Evolutionary conservation across 1,140 invertebrate species (phyloP).

Genomic region (Drosophila kanapiae): DNA sequence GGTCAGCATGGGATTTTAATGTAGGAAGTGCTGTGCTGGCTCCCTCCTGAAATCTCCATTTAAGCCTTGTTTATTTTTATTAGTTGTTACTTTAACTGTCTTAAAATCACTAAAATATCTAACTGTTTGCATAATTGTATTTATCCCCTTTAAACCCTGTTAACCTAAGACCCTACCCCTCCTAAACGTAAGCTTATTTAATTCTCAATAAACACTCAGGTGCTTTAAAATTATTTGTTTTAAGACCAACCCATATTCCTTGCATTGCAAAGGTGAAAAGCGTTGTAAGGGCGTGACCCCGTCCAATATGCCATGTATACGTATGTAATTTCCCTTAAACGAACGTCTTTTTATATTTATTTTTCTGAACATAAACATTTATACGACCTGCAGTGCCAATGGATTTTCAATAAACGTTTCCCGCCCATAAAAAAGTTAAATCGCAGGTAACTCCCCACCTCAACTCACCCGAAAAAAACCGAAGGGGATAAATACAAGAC

Average conservation of each 20-base stretch:
- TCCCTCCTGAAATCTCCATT: not conserved
- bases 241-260: not conserved
- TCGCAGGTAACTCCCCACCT: constrained; percentile 3
- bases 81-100: no score
- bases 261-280: not conserved
- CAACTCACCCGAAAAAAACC: constrained; percentile 35
- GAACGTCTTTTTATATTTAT: constrained; percentile 21
- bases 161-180: no score
- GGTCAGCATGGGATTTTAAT: not conserved
- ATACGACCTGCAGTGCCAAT: constrained; percentile 41
- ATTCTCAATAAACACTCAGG: not conserved
- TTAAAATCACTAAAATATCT: no score
- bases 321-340: constrained; percentile 14
- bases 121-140: not conserved
- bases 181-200: not conserved
- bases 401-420: constrained; percentile 36
- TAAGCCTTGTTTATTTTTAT: no score
- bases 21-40: not conserved
- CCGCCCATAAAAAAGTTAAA: constrained; percentile 26
- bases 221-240: not conserved
- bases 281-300: not conserved
- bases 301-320: not conserved
- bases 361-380: constrained; percentile 24
- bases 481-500: constrained; percentile 13
- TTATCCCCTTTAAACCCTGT: no score